Conservation (phyloP, 2,888 invertebrate species). For the Archips crataeganus region DNA sequence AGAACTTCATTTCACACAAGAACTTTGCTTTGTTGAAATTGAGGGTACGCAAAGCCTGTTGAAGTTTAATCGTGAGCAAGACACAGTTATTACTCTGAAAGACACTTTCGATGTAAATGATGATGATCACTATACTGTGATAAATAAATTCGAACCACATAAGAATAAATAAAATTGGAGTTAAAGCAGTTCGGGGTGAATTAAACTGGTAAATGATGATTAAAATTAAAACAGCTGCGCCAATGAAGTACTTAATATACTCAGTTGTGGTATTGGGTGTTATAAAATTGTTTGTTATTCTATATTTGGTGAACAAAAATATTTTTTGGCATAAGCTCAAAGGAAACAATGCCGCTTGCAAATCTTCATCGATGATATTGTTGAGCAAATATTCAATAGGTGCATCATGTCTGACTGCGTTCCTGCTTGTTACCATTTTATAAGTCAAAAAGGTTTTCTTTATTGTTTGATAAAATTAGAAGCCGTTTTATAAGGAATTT, state of each 20-base stretch:
- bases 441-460: not conserved
- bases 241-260: not conserved
- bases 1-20: not conserved
- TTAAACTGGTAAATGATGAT: not conserved
- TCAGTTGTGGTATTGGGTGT: not conserved
- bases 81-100: slow-evolving; percentile 3
- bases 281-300: not conserved
- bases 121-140: not conserved
- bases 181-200: not conserved
- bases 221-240: not conserved
- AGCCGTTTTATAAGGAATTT: not conserved
- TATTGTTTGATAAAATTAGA: not conserved
- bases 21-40: not conserved
- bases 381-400: slow-evolving; percentile 6
- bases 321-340: not conserved
- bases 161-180: not conserved
- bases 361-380: slow-evolving; percentile 3
- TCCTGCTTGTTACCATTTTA: not conserved
- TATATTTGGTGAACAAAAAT: not conserved
- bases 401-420: not conserved
- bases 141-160: not conserved
- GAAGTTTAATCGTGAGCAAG: slow-evolving; percentile 8
- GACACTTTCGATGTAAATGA: not conserved
- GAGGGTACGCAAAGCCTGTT: not conserved
- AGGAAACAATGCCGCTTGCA: not conserved